Conservation (phyloP, 2,888 invertebrate genomes). For the Sialis fuliginosa region DNA sequence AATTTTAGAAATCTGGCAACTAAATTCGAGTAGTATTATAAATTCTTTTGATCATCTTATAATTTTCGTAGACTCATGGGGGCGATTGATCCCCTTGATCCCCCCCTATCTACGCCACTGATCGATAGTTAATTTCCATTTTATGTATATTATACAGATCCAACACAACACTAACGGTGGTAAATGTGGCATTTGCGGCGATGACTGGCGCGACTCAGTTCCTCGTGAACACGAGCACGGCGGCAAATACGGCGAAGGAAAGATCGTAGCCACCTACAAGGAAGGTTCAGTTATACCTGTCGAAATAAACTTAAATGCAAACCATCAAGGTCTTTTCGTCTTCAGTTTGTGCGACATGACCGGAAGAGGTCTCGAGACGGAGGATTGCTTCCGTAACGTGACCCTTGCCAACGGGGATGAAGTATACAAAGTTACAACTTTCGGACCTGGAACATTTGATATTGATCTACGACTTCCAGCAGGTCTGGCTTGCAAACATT, state of each 20-base stretch:
- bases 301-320: conserved; percentile 19
- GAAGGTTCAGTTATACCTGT: conserved; percentile 16
- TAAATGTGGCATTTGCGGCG: conserved; percentile 36
- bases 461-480: conserved; percentile 21
- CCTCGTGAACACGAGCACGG: conserved; percentile 35
- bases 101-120: too few relatives aligned
- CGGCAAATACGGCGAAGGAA: conserved; percentile 30
- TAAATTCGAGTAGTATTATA: too few relatives aligned
- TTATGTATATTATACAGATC: conserved; percentile 13
- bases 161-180: conserved; percentile 27
- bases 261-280: conserved; percentile 24
- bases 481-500: conserved; percentile 24
- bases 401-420: conserved; percentile 18
- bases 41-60: too few relatives aligned
- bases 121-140: background rate
- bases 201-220: conserved; percentile 22
- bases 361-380: conserved; percentile 20
- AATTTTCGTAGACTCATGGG: too few relatives aligned
- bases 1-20: too few relatives aligned
- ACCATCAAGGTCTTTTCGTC: conserved; percentile 21
- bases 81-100: too few relatives aligned
- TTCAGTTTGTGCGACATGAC: conserved; percentile 23
- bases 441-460: conserved; percentile 12
- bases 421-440: conserved; percentile 13
- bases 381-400: conserved; percentile 25